Percentiles rank a stretch among this genome's conserved stretches.
Conservation (phyloP, 2,888 invertebrate genomes). For the Perizoma flavofasciatum region DNA sequence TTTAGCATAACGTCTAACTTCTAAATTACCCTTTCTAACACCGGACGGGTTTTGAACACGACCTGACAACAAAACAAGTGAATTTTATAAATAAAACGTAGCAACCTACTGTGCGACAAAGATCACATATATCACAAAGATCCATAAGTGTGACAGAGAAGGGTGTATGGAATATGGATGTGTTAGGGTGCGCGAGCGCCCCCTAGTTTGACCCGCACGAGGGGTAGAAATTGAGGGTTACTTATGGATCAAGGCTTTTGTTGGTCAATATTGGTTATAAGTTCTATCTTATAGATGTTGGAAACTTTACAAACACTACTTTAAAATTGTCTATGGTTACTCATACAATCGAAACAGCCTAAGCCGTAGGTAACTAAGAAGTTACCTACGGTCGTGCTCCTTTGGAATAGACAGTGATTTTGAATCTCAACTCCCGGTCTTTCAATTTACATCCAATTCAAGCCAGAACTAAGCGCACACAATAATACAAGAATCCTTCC, state of each 20-base stretch:
- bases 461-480: too few species aligned
- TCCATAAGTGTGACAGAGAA: conserved; percentile 23
- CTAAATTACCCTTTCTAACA: conserved; percentile 22
- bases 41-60: conserved; percentile 24
- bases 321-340: not conserved
- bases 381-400: too few species aligned
- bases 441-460: too few species aligned
- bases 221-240: conserved; percentile 35
- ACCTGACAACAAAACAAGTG: conserved; percentile 32
- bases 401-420: too few species aligned
- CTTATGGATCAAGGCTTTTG: conserved; percentile 27
- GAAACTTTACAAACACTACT: too few species aligned
- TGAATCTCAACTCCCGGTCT: too few species aligned
- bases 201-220: conserved; percentile 41
- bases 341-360: too few species aligned
- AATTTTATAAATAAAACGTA: conserved; percentile 27
- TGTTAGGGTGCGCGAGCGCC: conserved; percentile 52
- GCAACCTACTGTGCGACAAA: conserved; percentile 13
- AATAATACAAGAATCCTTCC: too few species aligned
- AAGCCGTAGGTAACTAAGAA: too few species aligned
- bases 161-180: not conserved
- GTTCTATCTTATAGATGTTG: not conserved
- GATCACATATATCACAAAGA: conserved; percentile 3
- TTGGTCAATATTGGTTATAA: conserved; percentile 24
- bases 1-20: conserved; percentile 7